Evolutionary conservation across 2,113 vertebrate species (phyloP).

Genomic region (Lycaon pictus): DNA sequence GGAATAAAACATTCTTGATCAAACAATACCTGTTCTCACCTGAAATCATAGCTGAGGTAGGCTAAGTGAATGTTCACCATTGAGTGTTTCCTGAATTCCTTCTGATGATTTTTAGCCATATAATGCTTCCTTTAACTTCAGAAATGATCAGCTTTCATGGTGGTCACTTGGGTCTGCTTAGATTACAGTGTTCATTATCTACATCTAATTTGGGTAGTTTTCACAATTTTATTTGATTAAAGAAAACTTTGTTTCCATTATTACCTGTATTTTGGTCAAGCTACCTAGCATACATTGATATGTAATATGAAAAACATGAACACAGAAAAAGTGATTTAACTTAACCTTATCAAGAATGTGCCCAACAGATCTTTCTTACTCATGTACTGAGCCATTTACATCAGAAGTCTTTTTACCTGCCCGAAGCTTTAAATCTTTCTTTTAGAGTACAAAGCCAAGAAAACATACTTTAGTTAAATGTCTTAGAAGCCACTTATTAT

Average conservation of each 20-base stretch:
- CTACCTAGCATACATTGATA: conserved; percentile 38
- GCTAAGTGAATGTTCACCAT: conserved; percentile 46
- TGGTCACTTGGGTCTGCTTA: conserved; percentile 20
- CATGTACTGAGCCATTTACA: conserved; percentile 49
- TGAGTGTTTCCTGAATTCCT: conserved; percentile 61
- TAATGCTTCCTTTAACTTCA: conserved; percentile 65
- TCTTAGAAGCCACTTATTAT: conserved; percentile 55
- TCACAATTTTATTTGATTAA: conserved; percentile 59
- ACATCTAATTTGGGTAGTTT: conserved; percentile 61
- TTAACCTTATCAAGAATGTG: conserved; percentile 63
- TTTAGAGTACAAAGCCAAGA: conserved; percentile 57
- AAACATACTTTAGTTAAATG: conserved; percentile 39
- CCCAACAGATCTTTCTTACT: conserved; percentile 50
- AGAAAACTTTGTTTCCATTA: conserved; percentile 47
- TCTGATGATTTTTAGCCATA: conserved; percentile 47
- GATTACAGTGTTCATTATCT: conserved; percentile 52
- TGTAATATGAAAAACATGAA: conserved; percentile 41
- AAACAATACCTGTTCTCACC: conserved; percentile 70
- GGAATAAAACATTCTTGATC: conserved; percentile 74
- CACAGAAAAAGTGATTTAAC: conserved; percentile 54
- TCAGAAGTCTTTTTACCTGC: conserved; percentile 64
- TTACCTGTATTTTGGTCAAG: conserved; percentile 59
- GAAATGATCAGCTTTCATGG: conserved; percentile 51
- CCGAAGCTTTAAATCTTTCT: conserved; percentile 50
- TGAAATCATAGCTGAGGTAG: conserved; percentile 65